These are phyloP conservation scores for Nomada lathburiana DNA, from an alignment of 2,888 invertebrate species.

Conservation along the genomic window DNA sequence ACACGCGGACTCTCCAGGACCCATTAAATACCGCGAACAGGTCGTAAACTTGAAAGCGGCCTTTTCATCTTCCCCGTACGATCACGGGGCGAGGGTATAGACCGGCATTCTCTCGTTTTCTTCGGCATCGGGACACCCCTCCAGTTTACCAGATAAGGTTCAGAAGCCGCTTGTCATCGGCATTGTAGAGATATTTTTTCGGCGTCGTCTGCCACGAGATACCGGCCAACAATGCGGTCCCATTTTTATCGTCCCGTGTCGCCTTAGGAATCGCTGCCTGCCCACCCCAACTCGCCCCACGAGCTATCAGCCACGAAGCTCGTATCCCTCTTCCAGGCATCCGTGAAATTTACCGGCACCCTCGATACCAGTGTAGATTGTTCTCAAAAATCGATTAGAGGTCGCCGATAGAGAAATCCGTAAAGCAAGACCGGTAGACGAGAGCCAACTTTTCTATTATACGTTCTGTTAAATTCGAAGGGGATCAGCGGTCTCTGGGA, in stretches of 20 bases:
- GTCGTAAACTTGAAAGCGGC: slow-evolving; percentile 63
- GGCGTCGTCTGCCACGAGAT: slow-evolving; percentile 35
- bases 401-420: no score
- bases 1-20: slow-evolving; percentile 52
- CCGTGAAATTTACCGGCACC: not conserved
- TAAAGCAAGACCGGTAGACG: no score
- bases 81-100: slow-evolving; percentile 2
- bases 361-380: not conserved
- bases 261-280: slow-evolving; percentile 20
- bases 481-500: no score
- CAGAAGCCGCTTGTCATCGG: slow-evolving; percentile 65
- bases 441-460: no score
- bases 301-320: not conserved
- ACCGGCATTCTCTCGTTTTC: slow-evolving; percentile 36
- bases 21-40: slow-evolving; percentile 68
- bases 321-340: not conserved
- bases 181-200: slow-evolving; percentile 62
- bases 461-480: no score
- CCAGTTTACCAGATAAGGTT: slow-evolving; percentile 64
- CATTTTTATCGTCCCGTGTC: slow-evolving; percentile 57
- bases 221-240: slow-evolving; percentile 58
- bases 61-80: slow-evolving; percentile 33
- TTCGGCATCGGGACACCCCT: slow-evolving; percentile 41
- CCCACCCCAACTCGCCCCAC: not conserved
- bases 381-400: not conserved